Base-by-base conservation (phyloP, 2,888 invertebrate genomes). In the Steinernema carpocapsae region DNA sequence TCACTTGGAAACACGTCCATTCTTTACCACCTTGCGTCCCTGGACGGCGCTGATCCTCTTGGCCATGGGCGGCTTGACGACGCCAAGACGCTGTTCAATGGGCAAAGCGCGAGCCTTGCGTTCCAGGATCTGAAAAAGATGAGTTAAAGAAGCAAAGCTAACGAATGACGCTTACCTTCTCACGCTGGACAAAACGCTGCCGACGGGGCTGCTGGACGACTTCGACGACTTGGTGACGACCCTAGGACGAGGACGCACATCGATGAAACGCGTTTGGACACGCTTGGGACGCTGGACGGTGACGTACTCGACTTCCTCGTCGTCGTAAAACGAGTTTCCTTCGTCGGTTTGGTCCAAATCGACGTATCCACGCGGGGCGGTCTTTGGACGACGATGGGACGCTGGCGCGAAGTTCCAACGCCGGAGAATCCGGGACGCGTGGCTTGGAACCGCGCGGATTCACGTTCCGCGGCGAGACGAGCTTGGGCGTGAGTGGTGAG, bases 41-140 rank as follows among this genome's bases (percentile, higher is more conserved):
- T 14, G 12, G 22, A 17, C 56, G 26, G 56, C 24, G 26, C 24
- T 26, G 26, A 56, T 26, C 4, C 56, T 3, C 56, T 56, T 56
- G 6, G 56, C 22, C 6, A 56, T 3, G 26, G 56, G 56, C 56
- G 22, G 22, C 56, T 26, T 56, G 56, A 56, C 56, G 56, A 56
- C 56, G 26, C 56, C 26, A 6, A 56, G 56, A 56, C 56, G 56
- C 26, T 56, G 56, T 17, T 56, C 56, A 26, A 56, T 56, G 56
- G 56, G 56, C 22, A 56, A 3, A 17, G 4, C 26, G 56, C 56
- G 56, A 7, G 22, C 24, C 26, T 56, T 56, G 56, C 6, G 24
- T 17, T 56, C 24, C 7, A 56, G 22, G 56, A 56, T 56, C 56
- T 56, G 56, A 3, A 56, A 51, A 51, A 51, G 43, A 43, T 7